Conservation (phyloP, 64 coral and sea anemone genomes). For the Pocillopora damicornis region DNA sequence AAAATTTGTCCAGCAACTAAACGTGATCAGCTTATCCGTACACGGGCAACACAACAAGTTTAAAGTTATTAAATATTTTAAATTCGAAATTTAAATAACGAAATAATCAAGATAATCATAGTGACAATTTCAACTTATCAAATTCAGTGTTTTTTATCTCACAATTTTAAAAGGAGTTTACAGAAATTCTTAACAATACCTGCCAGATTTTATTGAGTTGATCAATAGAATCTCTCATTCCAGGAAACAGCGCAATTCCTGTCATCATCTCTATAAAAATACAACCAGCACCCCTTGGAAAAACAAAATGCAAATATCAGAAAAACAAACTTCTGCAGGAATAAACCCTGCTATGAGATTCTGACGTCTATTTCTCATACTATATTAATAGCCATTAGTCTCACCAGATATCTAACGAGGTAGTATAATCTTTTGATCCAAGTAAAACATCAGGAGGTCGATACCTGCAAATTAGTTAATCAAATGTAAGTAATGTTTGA, state of each 20-base stretch:
- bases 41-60: too few species aligned
- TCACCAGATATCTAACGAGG: slow-evolving; percentile 96
- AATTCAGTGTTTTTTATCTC: too few species aligned
- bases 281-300: slow-evolving; percentile 83
- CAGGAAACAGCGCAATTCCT: slow-evolving; percentile 93
- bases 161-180: not conserved
- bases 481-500: too few species aligned
- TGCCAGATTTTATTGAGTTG: slow-evolving; percentile 99
- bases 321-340: not conserved
- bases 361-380: too few species aligned
- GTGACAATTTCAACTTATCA: too few species aligned
- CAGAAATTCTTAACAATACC: slow-evolving; percentile 15
- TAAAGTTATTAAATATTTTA: too few species aligned
- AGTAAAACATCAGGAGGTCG: slow-evolving; percentile 93
- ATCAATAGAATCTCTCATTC: slow-evolving; percentile 73
- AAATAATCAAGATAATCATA: too few species aligned
- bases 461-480: slow-evolving; percentile 62
- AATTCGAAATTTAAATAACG: too few species aligned
- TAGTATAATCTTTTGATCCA: slow-evolving; percentile 96
- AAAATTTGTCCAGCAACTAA: too few species aligned
- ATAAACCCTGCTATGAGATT: not conserved
- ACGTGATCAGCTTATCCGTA: too few species aligned
- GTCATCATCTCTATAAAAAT: slow-evolving; percentile 99
- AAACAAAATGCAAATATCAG: not conserved
- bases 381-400: not conserved